Percentiles rank a stretch among this genome's conserved stretches.
phyloP scores from a whole-genome alignment of 2,113 vertebrate genomes.

The Cichladusa arquata region DNA sequence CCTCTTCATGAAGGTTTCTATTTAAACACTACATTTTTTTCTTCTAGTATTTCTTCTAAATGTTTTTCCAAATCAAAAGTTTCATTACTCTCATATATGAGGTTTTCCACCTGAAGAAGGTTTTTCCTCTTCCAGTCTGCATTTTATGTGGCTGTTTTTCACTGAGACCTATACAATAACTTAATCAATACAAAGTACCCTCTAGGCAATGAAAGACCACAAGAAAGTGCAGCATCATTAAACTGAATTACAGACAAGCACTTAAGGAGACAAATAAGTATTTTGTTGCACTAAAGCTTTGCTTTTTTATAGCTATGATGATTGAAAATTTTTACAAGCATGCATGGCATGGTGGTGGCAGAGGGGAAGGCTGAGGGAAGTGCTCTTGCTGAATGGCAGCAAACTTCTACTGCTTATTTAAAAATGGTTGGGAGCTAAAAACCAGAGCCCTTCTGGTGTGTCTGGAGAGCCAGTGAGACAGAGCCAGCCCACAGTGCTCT shows the following conservation, averaged over 20 bases:
- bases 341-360: not conserved
- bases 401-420: not conserved
- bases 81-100: constrained; percentile 52
- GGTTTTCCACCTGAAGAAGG: constrained; percentile 55
- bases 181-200: constrained; percentile 77
- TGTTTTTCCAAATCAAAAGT: constrained; percentile 24
- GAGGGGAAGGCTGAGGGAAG: not conserved
- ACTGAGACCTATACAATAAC: constrained; percentile 67
- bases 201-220: constrained; percentile 63
- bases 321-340: constrained; percentile 68
- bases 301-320: constrained; percentile 59
- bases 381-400: not conserved
- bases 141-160: constrained; percentile 72
- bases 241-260: constrained; percentile 77
- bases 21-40: not conserved
- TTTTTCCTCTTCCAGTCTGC: constrained; percentile 54
- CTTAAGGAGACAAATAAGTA: constrained; percentile 76
- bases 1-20: not conserved
- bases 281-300: constrained; percentile 72
- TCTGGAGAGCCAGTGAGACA: not conserved
- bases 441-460: not conserved
- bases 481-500: not conserved
- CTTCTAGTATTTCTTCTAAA: not conserved
- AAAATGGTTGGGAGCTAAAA: not conserved
- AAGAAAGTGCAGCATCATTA: constrained; percentile 75